Percentiles rank a stretch among this genome's conserved stretches.
These are phyloP conservation scores for Tamias sibiricus DNA, from an alignment of 2,113 vertebrate species.

Conservation along the genomic window DNA sequence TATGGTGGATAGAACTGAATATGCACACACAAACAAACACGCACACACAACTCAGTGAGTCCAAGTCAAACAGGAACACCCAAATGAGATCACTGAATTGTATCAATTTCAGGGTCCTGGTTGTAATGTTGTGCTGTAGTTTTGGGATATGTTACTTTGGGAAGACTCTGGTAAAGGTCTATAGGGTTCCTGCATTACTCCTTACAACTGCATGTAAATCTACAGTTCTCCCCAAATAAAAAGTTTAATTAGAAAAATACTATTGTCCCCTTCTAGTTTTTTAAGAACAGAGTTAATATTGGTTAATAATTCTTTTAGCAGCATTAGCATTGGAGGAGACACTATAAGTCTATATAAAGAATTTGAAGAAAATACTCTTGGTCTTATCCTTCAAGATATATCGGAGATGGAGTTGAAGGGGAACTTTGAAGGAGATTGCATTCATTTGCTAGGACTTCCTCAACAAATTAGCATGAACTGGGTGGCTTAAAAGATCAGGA, in stretches of 20 bases:
- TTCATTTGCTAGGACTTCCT: background rate
- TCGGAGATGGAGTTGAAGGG: background rate
- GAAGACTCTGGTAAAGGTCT: background rate
- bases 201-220: background rate
- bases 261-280: background rate
- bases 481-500: background rate
- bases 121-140: background rate
- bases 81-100: background rate
- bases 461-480: background rate
- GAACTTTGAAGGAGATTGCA: background rate
- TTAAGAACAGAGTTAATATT: background rate
- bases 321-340: background rate
- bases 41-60: background rate
- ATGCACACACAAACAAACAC: background rate
- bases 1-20: background rate
- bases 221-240: background rate
- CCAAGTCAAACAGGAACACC: background rate
- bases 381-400: background rate
- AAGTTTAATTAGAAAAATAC: background rate
- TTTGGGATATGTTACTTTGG: background rate
- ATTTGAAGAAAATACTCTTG: background rate
- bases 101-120: background rate
- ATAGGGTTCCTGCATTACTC: background rate
- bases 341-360: background rate
- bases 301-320: background rate